A percentile compares a stretch with the other conserved stretches of the same genome.
Evolutionary conservation across 2,888 invertebrate species (phyloP).

Genomic region (Litoditis marina): DNA sequence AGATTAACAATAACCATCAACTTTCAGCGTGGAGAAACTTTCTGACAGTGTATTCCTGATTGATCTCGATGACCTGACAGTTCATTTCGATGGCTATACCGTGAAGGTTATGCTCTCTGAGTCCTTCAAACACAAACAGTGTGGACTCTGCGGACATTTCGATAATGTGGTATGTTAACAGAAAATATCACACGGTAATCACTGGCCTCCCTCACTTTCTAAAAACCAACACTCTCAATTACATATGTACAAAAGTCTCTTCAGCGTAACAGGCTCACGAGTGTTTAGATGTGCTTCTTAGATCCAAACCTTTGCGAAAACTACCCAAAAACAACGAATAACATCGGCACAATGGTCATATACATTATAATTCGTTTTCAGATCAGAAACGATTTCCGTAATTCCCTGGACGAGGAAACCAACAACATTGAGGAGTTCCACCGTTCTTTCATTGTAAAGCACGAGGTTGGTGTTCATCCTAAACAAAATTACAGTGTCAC

Average conservation of each 20-base stretch:
- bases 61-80: conserved; percentile 27
- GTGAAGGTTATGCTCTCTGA: conserved; percentile 39
- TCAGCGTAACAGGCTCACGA: no score
- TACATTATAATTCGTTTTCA: no score
- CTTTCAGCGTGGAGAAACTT: conserved; percentile 33
- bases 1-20: background rate
- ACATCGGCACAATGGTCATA: no score
- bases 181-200: no score
- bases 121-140: conserved; percentile 44
- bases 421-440: conserved; percentile 54
- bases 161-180: conserved; percentile 34
- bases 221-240: no score
- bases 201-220: no score
- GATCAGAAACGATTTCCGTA: conserved; percentile 47
- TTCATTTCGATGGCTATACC: conserved; percentile 50
- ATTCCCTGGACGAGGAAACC: conserved; percentile 38
- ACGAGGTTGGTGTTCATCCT: no score
- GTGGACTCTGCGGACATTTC: conserved; percentile 60
- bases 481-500: no score
- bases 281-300: no score
- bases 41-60: conserved; percentile 31
- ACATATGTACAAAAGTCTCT: no score
- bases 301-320: no score
- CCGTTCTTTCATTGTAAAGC: conserved; percentile 46
- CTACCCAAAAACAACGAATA: no score